Percentiles rank a stretch among this genome's conserved stretches.
These are phyloP conservation scores for Intellagama lesueurii DNA, from an alignment of 2,797 vertebrate species.

Conservation along the genomic window DNA sequence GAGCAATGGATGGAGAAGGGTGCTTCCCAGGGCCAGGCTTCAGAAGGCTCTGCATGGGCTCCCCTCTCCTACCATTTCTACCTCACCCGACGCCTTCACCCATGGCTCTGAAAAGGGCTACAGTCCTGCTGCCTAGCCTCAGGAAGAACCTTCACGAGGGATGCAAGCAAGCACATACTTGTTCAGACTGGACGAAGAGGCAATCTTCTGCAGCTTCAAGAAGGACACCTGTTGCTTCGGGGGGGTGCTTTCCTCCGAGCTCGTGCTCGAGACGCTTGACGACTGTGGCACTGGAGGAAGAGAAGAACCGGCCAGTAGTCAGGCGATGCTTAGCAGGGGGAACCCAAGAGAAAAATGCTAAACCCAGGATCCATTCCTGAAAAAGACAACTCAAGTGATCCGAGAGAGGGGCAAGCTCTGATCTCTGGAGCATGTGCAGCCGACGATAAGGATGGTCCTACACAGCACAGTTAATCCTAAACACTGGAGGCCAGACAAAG, in stretches of 20 bases:
- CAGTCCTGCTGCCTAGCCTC: too few relatives aligned
- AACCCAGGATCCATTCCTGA: background rate
- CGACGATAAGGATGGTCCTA: too few relatives aligned
- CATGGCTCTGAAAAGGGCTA: background rate
- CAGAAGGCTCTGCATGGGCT: background rate
- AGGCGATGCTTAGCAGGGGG: background rate
- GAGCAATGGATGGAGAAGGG: background rate
- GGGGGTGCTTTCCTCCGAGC: slow-evolving; percentile 81
- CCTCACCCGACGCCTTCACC: background rate
- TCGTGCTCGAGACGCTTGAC: slow-evolving; percentile 44
- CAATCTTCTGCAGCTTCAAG: slow-evolving; percentile 87
- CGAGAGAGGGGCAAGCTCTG: background rate
- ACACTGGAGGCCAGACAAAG: too few relatives aligned
- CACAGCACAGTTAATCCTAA: too few relatives aligned
- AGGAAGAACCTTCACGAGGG: too few relatives aligned
- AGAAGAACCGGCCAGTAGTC: slow-evolving; percentile 41
- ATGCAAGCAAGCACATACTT: slow-evolving; percentile 62
- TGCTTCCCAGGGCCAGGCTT: background rate
- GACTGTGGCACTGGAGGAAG: background rate
- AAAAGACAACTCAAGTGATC: background rate
- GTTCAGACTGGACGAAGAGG: slow-evolving; percentile 81
- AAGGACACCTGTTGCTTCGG: slow-evolving; percentile 81
- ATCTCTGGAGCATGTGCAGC: too few relatives aligned
- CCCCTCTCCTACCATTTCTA: background rate
- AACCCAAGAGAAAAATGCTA: too few relatives aligned